Evolutionary conservation across 2,888 invertebrate genomes (phyloP).

Genomic region (Drosophila barbarae): DNA sequence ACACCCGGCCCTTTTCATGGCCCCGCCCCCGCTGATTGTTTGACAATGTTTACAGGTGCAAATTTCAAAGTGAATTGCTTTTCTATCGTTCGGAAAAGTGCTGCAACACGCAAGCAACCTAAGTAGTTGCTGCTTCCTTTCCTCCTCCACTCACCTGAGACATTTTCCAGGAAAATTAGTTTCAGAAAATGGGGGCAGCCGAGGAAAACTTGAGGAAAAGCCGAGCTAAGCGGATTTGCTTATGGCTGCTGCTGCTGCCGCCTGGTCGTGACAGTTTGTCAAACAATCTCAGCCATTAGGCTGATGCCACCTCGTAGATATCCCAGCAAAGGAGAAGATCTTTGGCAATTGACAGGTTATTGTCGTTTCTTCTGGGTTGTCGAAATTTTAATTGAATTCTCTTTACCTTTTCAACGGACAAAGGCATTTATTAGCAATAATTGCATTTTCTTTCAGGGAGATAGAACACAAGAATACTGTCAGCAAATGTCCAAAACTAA

Average conservation of each 20-base stretch:
- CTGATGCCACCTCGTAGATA: conserved; percentile 30
- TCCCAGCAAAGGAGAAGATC: conserved; percentile 1
- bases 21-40: conserved; percentile 43
- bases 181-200: conserved; percentile 14
- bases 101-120: conserved; percentile 62
- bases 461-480: conserved; percentile 53
- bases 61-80: conserved; percentile 76
- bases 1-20: background rate
- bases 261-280: conserved; percentile 45
- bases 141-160: conserved; percentile 1
- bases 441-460: conserved; percentile 59
- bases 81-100: conserved; percentile 75
- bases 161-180: conserved; percentile 58
- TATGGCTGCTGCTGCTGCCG: conserved; percentile 30
- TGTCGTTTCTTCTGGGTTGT: conserved; percentile 41
- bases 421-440: conserved; percentile 71
- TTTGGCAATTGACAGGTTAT: conserved; percentile 62
- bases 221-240: conserved; percentile 49
- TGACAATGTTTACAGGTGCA: conserved; percentile 75
- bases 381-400: conserved; percentile 66
- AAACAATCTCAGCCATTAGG: conserved; percentile 34
- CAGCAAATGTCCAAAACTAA: conserved; percentile 71
- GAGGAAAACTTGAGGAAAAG: conserved; percentile 32
- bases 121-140: conserved; percentile 49
- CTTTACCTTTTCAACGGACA: conserved; percentile 35